phyloP scores from a whole-genome alignment of 2,797 vertebrate genomes.

The Lagocephalus sceleratus region DNA sequence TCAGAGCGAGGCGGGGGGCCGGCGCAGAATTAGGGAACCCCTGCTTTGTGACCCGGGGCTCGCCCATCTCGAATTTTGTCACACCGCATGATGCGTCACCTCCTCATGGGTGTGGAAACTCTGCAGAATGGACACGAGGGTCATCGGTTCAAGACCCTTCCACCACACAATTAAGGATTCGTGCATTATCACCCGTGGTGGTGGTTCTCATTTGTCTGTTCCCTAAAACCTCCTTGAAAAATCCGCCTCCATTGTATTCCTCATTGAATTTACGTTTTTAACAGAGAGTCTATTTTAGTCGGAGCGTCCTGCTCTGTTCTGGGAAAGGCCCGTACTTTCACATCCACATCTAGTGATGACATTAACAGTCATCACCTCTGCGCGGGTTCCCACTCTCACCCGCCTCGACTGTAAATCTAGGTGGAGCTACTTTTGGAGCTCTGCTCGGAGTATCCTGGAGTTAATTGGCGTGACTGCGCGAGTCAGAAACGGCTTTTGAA shows the following conservation, averaged over 20 bases:
- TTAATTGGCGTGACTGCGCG: conserved; percentile 16
- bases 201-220: not conserved
- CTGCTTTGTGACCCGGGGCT: no score
- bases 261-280: no score
- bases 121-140: not conserved
- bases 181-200: no score
- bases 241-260: not conserved
- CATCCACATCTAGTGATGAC: conserved; percentile 1
- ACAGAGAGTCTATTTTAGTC: not conserved
- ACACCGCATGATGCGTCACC: no score
- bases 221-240: no score
- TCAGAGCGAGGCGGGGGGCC: no score
- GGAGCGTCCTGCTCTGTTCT: no score
- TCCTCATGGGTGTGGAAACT: no score
- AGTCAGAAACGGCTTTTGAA: conserved; percentile 33
- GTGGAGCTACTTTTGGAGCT: conserved; percentile 12
- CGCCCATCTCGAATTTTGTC: no score
- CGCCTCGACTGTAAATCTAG: conserved; percentile 1
- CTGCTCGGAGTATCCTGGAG: conserved; percentile 19
- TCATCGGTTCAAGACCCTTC: not conserved
- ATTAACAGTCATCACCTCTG: not conserved
- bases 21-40: no score
- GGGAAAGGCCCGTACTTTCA: not conserved
- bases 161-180: no score
- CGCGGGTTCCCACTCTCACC: not conserved